Evolutionary conservation across 2,888 invertebrate species (phyloP), one percentile per base, ranked within the genome.

Genomic region (Arge pagana): DNA sequence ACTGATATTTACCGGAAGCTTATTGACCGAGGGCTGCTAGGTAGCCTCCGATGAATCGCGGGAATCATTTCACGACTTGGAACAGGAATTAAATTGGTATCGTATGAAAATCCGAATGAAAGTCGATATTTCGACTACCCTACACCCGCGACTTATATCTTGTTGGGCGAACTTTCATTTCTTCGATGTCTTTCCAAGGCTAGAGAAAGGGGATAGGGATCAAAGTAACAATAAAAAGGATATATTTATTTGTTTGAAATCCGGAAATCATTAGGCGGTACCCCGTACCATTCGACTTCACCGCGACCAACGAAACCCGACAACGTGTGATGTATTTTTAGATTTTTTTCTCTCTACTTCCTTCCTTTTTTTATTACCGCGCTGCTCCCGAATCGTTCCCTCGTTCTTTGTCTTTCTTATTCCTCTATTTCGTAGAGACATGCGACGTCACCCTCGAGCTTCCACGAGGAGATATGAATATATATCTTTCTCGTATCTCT

Each of bases 381-480:
- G n/a, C n/a, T n/a, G n/a, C n/a, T n/a, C n/a, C n/a, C n/a, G n/a
- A n/a, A n/a, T n/a, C n/a, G n/a, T 6, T 28, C 10, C n/a, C 19
- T 3, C 16, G n/a, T 13, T 11, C 13, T 33, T 13, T 10, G 7
- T 26, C 13, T 33, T 33, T 6, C 11, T 11, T 33, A 33, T 33
- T 26, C 28, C 24, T 45, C 45, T 45, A 45, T 45, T 40, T 35
- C 40, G 23, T 8, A 33, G 48, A 19, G 43, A 30, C 43, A 52
- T 37, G 30, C 45, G 30, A 36, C 37, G 23, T 23, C 15, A 40
- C 40, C 19, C 36, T 3, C n/a, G n/a, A 39, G 39, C 50, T 23
- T 41, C 48, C 40, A 40, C 43, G 43, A 35, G 41, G 37, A 45
- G 50, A 56, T 58, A 45, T 40, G 51, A 53, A 21, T 50, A n/a